These are phyloP conservation scores for Volucella zonaria DNA, from an alignment of 2,888 invertebrate genomes.

Conservation along the genomic window DNA sequence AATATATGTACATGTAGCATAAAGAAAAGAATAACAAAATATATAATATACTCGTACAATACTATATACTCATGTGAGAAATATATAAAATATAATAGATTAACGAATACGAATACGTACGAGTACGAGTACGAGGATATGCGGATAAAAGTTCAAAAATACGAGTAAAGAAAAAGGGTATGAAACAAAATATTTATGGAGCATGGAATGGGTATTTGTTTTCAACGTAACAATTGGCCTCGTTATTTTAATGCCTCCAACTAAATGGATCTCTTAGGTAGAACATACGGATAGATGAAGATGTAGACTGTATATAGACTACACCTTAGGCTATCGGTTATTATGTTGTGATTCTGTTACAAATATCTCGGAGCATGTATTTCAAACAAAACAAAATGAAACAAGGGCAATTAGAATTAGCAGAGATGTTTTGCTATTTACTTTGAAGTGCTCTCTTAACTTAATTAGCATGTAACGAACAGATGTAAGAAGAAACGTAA, in stretches of 20 bases:
- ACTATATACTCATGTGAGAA: not conserved
- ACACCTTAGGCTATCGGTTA: conserved; percentile 23
- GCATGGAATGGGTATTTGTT: conserved; percentile 44
- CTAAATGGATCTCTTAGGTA: conserved; percentile 10
- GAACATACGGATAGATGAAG: too few species aligned
- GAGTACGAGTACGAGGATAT: not conserved
- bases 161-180: conserved; percentile 40
- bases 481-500: too few species aligned
- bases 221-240: conserved; percentile 50
- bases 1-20: too few species aligned
- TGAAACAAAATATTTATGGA: conserved; percentile 48
- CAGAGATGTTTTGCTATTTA: not conserved
- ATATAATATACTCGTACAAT: conserved; percentile 6
- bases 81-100: conserved; percentile 3
- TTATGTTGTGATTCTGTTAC: conserved; percentile 10
- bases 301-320: not conserved
- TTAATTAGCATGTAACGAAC: not conserved
- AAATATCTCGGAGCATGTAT: conserved; percentile 2
- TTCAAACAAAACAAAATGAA: not conserved
- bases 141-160: conserved; percentile 49
- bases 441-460: not conserved
- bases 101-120: too few species aligned
- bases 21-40: conserved; percentile 22
- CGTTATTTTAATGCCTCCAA: conserved; percentile 51
- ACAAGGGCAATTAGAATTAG: conserved; percentile 3